Base-by-base conservation (phyloP, 2,113 vertebrate species). In the Tachycineta bicolor region DNA sequence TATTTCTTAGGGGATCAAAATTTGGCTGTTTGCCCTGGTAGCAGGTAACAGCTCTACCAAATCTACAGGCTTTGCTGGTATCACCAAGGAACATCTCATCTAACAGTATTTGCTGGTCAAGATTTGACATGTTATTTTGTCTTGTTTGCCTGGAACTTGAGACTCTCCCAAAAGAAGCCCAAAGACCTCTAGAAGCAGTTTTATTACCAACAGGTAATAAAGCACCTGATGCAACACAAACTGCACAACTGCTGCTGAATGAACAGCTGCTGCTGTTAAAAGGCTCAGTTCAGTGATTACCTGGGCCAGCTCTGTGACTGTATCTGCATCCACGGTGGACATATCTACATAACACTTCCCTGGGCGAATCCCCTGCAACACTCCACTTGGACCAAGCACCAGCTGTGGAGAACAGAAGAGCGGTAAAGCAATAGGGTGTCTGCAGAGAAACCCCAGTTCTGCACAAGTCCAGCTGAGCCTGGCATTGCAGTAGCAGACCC, bases 291-390 rank as follows among this genome's bases (percentile, higher is more conserved):
- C 10, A 44, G 58, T 17, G 8, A 60, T 97, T 98, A 99, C 99
- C 99, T 99, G 99, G 69, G 99, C 98, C 70, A 99, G 93, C 93
- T 99, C 99, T 62, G 98, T 98, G 96, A 99, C 99, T 12, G 99
- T 99, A 94, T 99, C 99, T 44, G 99, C 99, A 76, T 99, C 99
- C 76, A 99, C 99, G 0, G 99, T 99, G 31, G 99, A 99, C 99
- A 99, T 99, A 94, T 99, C 99, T 60, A 99, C 98, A 0, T 99
- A 99, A 96, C 99, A 99, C 88, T 99, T 99, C 19, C 99, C 99
- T 0, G 99, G 99, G 89, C 99, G 98, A 97, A 99, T 99, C 47
- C 99, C 99, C 95, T 99, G 99, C 71, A 99, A 98, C 22, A 99
- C 99, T 43, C 99, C 99, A 73, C 99, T 99, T 88, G 99, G 99